Evolutionary conservation across 53 echinoderm and acorn worm genomes (phyloP), one percentile per base, ranked within the genome.

Genomic region (Pentamera pediparva): DNA sequence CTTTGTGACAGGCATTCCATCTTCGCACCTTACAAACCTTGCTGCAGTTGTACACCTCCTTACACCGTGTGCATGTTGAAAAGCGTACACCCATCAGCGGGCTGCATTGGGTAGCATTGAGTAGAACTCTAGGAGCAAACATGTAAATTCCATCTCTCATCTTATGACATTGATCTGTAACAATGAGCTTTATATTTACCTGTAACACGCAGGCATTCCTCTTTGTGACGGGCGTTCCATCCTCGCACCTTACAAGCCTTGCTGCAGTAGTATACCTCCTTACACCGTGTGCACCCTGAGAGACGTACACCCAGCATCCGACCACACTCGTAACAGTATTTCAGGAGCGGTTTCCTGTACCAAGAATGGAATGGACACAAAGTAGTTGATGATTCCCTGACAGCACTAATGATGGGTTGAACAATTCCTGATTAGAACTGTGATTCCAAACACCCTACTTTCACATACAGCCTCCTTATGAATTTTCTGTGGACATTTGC

Each of bases 251-350:
- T 96, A 41, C 96, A 96, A 0, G 86, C 91, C 64, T 96, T 96
- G 53, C 96, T 96, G 70, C 96, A 96, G 77, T 96, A 96, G 77
- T 88, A 96, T 0, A 96, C 96, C 78, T 96, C 88, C 61, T 96
- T 96, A 39, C 96, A 96, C 0, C 96, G 83, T 24, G 96, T 91
- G 36, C 96, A 96, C 9, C 88, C 86, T 15, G 96, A 91, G 2
- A 96, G 84, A 37, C 96, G 85, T 4, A 96, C 91, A 0, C 96
- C 96, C 0, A 96, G 79, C 4, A 86, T 79, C 0, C 96, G 76
- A 2, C 96, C 96, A 65, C 96, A 96, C 81, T 96, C 96, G 49
- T 96, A 96, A 77, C 96, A 96, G 81, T 96, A 91, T 39, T 92
- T 91, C 38, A 96, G 91, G 36, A 96, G 75, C 0, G 96, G 96